These are phyloP conservation scores for Lycaena phlaeas DNA, from an alignment of 2,888 invertebrate genomes.

Conservation along the genomic window DNA sequence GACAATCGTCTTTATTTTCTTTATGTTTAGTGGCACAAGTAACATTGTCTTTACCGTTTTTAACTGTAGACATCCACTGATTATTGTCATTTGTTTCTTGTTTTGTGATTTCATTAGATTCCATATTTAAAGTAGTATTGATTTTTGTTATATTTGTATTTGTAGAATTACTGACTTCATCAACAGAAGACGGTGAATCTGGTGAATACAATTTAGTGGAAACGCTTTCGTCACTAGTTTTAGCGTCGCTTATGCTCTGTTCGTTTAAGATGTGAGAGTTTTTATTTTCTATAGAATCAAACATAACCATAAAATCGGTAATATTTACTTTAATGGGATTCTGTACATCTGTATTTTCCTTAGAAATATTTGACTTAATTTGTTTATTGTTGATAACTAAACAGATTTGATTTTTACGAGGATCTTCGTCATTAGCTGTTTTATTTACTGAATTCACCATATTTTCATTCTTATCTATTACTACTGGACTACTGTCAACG, in stretches of 20 bases:
- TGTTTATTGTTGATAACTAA: conserved; percentile 41
- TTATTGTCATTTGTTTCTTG: conserved; percentile 5
- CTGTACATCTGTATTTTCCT: conserved; percentile 6
- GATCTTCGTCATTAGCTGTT: conserved; percentile 27
- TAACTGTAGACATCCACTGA: background rate
- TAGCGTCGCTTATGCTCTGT: background rate
- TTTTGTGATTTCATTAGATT: conserved; percentile 1
- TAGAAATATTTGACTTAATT: conserved; percentile 9
- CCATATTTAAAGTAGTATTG: background rate
- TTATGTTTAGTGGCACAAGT: conserved; percentile 1
- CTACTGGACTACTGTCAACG: conserved; percentile 50
- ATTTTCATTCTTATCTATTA: conserved; percentile 31
- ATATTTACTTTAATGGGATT: conserved; percentile 21
- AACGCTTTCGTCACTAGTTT: background rate
- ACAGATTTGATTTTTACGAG: conserved; percentile 50
- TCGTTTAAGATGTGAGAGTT: too few species aligned
- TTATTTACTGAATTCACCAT: conserved; percentile 19
- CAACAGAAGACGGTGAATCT: background rate
- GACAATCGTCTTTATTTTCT: too few species aligned
- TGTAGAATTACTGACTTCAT: background rate
- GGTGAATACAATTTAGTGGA: background rate
- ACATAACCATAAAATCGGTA: conserved; percentile 31
- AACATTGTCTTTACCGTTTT: conserved; percentile 9
- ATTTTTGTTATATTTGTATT: background rate
- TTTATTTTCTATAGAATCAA: too few species aligned